phyloP scores from a whole-genome alignment of 2,797 vertebrate genomes.

The Prunella strophiata region DNA sequence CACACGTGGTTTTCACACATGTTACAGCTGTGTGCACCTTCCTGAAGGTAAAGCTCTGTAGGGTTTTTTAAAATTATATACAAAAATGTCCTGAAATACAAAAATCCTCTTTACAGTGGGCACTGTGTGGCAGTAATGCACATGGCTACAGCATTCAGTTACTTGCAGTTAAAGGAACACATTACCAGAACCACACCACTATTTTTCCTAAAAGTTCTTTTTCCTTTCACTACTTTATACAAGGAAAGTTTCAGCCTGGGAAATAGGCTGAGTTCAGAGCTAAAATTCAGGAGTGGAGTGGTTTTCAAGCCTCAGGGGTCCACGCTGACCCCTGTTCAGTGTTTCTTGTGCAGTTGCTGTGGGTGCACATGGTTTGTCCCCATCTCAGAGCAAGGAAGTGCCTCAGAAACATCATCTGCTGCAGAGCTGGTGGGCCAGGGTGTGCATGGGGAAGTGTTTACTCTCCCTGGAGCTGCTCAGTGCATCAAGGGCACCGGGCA shows the following conservation, averaged over 20 bases:
- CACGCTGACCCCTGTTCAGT: accelerated
- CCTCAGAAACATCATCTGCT: neutral
- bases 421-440: neutral
- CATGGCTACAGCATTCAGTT: neutral
- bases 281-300: neutral
- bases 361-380: neutral
- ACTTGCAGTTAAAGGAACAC: neutral
- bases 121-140: neutral
- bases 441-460: neutral
- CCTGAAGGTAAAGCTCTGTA: neutral
- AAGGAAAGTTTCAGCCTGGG: neutral
- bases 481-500: neutral
- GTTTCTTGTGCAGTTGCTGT: neutral
- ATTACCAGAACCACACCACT: neutral
- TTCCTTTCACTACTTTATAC: neutral
- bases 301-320: neutral
- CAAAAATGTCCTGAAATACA: neutral
- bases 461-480: neutral
- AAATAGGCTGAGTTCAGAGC: neutral
- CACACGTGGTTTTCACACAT: accelerated
- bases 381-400: neutral
- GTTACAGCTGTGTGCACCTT: neutral
- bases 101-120: neutral
- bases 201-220: neutral
- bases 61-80: accelerated